Evolutionary conservation across 2,888 invertebrate species (phyloP).

Genomic region (Athripsodes cinereus): DNA sequence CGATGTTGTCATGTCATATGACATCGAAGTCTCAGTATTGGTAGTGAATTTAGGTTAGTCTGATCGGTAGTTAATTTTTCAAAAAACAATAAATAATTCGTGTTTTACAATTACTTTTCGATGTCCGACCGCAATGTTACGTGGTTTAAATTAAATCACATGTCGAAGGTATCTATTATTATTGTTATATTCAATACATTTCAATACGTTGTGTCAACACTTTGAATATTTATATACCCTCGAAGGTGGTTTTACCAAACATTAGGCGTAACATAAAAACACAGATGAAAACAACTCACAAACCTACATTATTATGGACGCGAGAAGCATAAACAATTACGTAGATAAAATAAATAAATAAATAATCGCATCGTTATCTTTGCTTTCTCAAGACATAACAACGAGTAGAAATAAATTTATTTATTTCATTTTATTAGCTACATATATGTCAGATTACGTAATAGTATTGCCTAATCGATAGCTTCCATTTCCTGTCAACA

Average conservation of each 20-base stretch:
- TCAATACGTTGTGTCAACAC: slow-evolving; percentile 1
- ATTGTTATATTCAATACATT: no score
- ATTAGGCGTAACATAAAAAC: slow-evolving; percentile 9
- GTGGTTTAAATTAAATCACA: slow-evolving; percentile 22
- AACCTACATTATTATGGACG: slow-evolving; percentile 20
- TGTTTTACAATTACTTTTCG: slow-evolving; percentile 17
- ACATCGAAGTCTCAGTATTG: slow-evolving; percentile 2
- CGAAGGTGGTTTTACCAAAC: slow-evolving; percentile 17
- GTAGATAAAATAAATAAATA: no score
- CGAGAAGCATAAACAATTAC: slow-evolving; percentile 6
- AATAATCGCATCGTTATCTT: not conserved
- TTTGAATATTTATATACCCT: slow-evolving; percentile 12
- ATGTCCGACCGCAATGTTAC: slow-evolving; percentile 22
- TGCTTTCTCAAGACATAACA: slow-evolving; percentile 10
- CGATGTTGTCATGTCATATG: not conserved
- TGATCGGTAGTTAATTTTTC: slow-evolving; percentile 11
- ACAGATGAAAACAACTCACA: slow-evolving; percentile 12
- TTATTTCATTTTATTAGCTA: no score
- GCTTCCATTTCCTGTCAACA: no score
- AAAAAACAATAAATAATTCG: slow-evolving; percentile 23
- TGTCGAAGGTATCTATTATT: no score
- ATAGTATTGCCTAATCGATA: no score
- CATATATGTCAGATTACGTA: no score
- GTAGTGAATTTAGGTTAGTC: slow-evolving; percentile 13
- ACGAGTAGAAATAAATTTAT: no score